These are phyloP conservation scores for Papilio dardanus DNA, from an alignment of 1,140 invertebrate genomes.

Conservation along the genomic window DNA sequence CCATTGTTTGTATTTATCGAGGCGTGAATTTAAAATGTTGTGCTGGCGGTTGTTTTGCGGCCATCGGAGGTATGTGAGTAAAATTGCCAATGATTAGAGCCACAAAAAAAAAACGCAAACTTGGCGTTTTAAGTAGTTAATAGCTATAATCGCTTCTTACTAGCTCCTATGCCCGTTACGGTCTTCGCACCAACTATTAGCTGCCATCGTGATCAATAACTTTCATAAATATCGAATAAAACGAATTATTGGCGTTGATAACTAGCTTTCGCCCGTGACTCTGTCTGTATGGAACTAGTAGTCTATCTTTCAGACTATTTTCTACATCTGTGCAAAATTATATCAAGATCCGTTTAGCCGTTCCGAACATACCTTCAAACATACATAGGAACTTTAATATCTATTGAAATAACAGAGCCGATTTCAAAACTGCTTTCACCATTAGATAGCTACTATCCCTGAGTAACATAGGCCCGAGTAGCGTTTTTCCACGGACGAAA, in stretches of 20 bases:
- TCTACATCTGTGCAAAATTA: too few relatives aligned
- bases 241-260: background rate
- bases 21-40: conserved; percentile 33
- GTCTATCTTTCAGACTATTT: too few relatives aligned
- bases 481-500: too few relatives aligned
- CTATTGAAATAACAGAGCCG: too few relatives aligned
- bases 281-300: too few relatives aligned
- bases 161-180: conserved; percentile 10
- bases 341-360: too few relatives aligned
- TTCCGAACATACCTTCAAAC: too few relatives aligned
- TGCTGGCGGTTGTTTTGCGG: conserved; percentile 25
- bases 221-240: conserved; percentile 23
- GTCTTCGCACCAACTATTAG: conserved; percentile 1
- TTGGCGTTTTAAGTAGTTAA: conserved; percentile 50
- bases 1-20: conserved; percentile 36
- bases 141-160: conserved; percentile 45
- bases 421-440: too few relatives aligned
- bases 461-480: too few relatives aligned
- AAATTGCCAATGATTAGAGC: conserved; percentile 43
- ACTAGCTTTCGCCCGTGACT: background rate
- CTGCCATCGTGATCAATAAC: conserved; percentile 13
- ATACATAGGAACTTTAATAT: too few relatives aligned
- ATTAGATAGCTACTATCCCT: too few relatives aligned
- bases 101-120: conserved; percentile 44
- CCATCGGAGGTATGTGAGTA: conserved; percentile 30